These are phyloP conservation scores for Clusia tigrina DNA, from an alignment of 2,888 invertebrate species.

Conservation along the genomic window DNA sequence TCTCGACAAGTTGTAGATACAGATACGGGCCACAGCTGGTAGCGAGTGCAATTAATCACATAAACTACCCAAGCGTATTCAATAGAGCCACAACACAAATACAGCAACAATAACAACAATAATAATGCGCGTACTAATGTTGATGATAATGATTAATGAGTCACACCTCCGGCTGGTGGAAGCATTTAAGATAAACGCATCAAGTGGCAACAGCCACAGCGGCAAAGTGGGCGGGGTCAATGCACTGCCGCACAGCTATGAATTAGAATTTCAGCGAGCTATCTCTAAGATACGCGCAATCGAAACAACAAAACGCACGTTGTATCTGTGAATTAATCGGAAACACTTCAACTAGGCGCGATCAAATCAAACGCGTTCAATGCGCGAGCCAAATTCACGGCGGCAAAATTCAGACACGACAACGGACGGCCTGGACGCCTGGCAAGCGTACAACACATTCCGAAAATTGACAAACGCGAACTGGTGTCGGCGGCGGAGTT, in stretches of 20 bases:
- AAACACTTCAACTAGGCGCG: too few relatives aligned
- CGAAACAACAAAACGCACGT: background rate
- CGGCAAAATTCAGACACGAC: slow-evolving; percentile 1
- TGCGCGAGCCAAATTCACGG: background rate
- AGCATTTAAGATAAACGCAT: slow-evolving; percentile 23
- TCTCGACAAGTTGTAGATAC: background rate
- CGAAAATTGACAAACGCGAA: slow-evolving; percentile 34
- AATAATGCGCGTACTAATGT: slow-evolving; percentile 15
- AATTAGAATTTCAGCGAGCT: background rate
- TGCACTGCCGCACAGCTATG: background rate
- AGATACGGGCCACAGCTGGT: background rate
- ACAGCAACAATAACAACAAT: slow-evolving; percentile 14
- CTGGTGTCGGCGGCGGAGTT: slow-evolving; percentile 29
- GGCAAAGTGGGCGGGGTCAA: background rate
- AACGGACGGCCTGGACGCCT: slow-evolving; percentile 9
- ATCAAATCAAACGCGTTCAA: too few relatives aligned
- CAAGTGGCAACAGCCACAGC: background rate
- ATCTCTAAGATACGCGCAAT: background rate
- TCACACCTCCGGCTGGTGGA: slow-evolving; percentile 3
- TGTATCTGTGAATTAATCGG: background rate
- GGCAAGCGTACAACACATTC: slow-evolving; percentile 31
- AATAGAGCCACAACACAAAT: background rate
- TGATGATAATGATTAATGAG: slow-evolving; percentile 29
- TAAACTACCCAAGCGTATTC: too few relatives aligned
- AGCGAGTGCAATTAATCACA: slow-evolving; percentile 23